These are phyloP conservation scores for Saxidomus purpurata DNA, from an alignment of 1,140 invertebrate genomes.

Conservation along the genomic window DNA sequence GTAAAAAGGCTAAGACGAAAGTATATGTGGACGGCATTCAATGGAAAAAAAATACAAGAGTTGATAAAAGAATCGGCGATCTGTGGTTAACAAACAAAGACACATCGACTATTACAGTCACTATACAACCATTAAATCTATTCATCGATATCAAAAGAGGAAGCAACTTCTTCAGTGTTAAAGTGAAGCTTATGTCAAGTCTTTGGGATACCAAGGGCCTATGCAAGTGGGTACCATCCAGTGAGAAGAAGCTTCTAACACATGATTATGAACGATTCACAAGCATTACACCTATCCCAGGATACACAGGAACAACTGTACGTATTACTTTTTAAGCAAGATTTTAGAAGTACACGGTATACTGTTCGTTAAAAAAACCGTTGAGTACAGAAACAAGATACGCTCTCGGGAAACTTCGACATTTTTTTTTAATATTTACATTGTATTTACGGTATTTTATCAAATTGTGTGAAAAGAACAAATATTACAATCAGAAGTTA, in stretches of 20 bases:
- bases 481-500: too few relatives aligned
- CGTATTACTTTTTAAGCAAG: too few relatives aligned
- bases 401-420: too few relatives aligned
- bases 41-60: slow-evolving; percentile 39
- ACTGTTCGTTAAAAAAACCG: too few relatives aligned
- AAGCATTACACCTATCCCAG: background rate
- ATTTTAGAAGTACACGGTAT: too few relatives aligned
- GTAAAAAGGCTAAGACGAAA: slow-evolving; percentile 8
- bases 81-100: slow-evolving; percentile 22
- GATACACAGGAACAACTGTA: slow-evolving; percentile 32
- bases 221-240: slow-evolving; percentile 38
- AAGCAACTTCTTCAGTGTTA: slow-evolving; percentile 19
- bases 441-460: too few relatives aligned
- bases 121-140: background rate
- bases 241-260: background rate
- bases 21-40: slow-evolving; percentile 5
- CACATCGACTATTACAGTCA: slow-evolving; percentile 11
- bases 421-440: too few relatives aligned
- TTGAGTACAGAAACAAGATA: too few relatives aligned
- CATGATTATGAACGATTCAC: slow-evolving; percentile 34
- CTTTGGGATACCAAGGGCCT: slow-evolving; percentile 13
- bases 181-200: background rate
- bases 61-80: slow-evolving; percentile 57
- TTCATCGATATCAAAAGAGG: slow-evolving; percentile 21
- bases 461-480: too few relatives aligned